Percentiles rank a stretch among this genome's conserved stretches.
These are phyloP conservation scores for Apistogramma diplotaenia DNA, from an alignment of 2,113 vertebrate genomes.

Conservation along the genomic window DNA sequence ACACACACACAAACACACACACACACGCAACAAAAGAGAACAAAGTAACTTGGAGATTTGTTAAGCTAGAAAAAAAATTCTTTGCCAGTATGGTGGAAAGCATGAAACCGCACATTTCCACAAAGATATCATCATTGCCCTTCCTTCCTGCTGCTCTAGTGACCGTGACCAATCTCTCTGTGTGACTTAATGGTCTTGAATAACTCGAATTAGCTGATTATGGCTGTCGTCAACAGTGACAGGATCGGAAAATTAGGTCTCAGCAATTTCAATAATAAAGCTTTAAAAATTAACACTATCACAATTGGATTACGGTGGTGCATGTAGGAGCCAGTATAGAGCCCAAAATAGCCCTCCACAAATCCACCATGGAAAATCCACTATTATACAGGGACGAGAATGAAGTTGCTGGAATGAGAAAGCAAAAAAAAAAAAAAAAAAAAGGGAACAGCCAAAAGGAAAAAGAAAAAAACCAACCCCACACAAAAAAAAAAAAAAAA, in stretches of 20 bases:
- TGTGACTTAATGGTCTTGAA: constrained; percentile 67
- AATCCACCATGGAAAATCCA: constrained; percentile 75
- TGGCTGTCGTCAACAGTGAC: constrained; percentile 54
- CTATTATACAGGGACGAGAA: constrained; percentile 72
- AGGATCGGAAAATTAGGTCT: constrained; percentile 72
- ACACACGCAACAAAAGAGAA: neutral
- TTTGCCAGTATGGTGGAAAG: neutral
- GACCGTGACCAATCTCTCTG: constrained; percentile 43
- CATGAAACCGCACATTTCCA: neutral
- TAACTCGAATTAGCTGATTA: constrained; percentile 74
- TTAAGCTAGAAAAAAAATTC: constrained; percentile 24
- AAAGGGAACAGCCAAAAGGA: neutral
- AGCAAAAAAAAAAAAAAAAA: constrained; percentile 7
- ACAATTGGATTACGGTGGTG: constrained; percentile 72
- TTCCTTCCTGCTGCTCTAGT: constrained; percentile 26
- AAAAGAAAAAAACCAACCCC: too few relatives aligned
- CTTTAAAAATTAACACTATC: constrained; percentile 74
- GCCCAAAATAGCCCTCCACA: constrained; percentile 64
- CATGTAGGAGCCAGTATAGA: constrained; percentile 52
- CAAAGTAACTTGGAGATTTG: neutral
- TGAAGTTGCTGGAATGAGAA: constrained; percentile 60
- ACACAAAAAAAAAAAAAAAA: too few relatives aligned
- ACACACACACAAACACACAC: neutral
- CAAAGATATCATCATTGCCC: constrained; percentile 3
- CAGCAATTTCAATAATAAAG: constrained; percentile 78